Percentiles rank a stretch among this genome's conserved stretches.
Conservation (phyloP, 2,113 vertebrate species). For the Mustela lutreola region DNA sequence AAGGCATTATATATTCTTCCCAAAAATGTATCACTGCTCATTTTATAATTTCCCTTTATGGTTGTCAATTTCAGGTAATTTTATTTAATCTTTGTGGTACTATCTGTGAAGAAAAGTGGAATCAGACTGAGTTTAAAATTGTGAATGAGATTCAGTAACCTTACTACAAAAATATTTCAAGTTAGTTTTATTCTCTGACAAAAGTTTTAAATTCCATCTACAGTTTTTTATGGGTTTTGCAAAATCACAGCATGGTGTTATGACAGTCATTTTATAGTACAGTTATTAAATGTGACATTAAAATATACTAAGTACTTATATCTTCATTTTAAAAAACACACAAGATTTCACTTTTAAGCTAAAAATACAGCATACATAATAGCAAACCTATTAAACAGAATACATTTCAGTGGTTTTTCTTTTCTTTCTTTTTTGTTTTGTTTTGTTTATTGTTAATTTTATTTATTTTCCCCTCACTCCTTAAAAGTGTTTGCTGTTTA, state of each 20-base stretch:
- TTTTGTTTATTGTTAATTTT: neutral
- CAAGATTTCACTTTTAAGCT: conserved; percentile 38
- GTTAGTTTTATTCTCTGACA: neutral
- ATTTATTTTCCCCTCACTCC: neutral
- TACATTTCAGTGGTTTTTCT: neutral
- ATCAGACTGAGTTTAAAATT: conserved; percentile 10
- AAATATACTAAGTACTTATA: conserved; percentile 48
- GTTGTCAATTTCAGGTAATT: neutral
- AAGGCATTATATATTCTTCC: neutral
- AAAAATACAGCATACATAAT: conserved; percentile 51
- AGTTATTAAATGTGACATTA: conserved; percentile 77
- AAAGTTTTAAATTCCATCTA: conserved; percentile 16
- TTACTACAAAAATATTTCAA: neutral
- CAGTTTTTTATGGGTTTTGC: conserved; percentile 65
- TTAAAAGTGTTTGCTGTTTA: neutral
- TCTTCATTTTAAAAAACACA: neutral
- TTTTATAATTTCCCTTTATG: neutral
- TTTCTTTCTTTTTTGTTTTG: neutral
- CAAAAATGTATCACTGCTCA: fast-evolving
- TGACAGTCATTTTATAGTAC: conserved; percentile 67
- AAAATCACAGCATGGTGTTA: conserved; percentile 63
- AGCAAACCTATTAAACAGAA: conserved; percentile 38
- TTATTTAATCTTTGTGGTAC: conserved; percentile 54
- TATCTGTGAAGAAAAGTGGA: neutral
- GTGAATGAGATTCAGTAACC: neutral